Base-by-base conservation (phyloP, 2,113 vertebrate genomes). In the Fulica atra region DNA sequence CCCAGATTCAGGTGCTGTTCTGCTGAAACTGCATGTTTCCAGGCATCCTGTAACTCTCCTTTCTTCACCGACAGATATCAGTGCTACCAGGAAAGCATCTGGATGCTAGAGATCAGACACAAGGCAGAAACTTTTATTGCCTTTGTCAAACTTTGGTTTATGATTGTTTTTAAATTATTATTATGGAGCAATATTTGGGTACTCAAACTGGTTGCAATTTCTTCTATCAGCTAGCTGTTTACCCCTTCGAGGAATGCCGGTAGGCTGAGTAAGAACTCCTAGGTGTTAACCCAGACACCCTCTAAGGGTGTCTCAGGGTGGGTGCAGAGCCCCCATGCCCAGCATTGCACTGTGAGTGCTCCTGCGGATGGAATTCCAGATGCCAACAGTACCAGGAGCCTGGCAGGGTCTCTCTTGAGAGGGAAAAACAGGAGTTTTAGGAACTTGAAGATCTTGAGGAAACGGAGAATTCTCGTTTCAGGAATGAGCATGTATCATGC, bases 401-500 rank as follows among this genome's bases (percentile, higher is more conserved):
- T 12, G 56, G 19, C 56, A 86, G 46, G 13, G 14, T 54, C 82
- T 26, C 36, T 64, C 38, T 29, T 18, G 24, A 0, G 2, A 73
- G 48, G 19, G 28, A 63, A 60, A 24, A 56, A 23, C n/a, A 21
- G 19, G 31, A 54, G 7, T 35, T 88, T 72, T 73, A 54, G 44
- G 31, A 57, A 81, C 36, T 5, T n/a, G n/a, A 78, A 6, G 33
- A 54, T 38, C 60, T 78, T 54, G 24, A 54, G 46, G 63, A 54
- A 69, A 73, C 2, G 16, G 26, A 74, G 35, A 50, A 29, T 31
- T 36, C 11, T 35, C 1, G 1, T 1, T 53, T 65, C 16, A n/a
- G 36, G 59, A 51, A 38, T 0, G 1, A 78, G 28, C 28, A 24
- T 0, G 0, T 38, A 29, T 8, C 23, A 3, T 1, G 0, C 0